Base-by-base conservation (phyloP, 1,140 invertebrate species). In the Drosophila nasuta region DNA sequence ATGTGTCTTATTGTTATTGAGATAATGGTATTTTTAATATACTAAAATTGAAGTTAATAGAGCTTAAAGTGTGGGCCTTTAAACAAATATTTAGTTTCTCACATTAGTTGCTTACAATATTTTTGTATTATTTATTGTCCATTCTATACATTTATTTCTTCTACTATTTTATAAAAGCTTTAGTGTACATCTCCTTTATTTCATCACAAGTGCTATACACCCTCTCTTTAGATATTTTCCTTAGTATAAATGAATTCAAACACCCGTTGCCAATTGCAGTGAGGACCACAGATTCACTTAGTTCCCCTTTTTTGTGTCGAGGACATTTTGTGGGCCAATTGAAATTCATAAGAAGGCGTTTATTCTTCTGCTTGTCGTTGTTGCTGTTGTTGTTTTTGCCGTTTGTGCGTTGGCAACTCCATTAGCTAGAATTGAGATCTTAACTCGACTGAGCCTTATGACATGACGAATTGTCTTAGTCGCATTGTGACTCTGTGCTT, bases 381-480 rank as follows among this genome's bases (percentile, higher is more conserved):
- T 73, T 38, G 8, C 10, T 63, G 25, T 52, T 5, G 46, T 13
- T 68, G 43, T n/a, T 13, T 35, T 10, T 54, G 11, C 45, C 5
- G 8, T 4, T 2, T 45, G 30, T 48, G 66, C 57, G 48, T 25
- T 45, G 45, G 33, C 48, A 65, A 54, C 77, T 78, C 83, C 83
- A 88, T 88, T 88, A 89, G 77, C 59, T 48, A 17, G 74, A 79
- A 89, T 88, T 81, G 80, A 87, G 77, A 77, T 71, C 62, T 87
- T 68, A 57, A 41, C 66, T 43, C 30, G n/a, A 20, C 64, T 70
- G 66, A 82, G 78, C 83, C 77, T 35, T 66, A 35, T 71, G 69
- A 88, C 82, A 87, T 89, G 85, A 89, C 85, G 86, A 81, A 89
- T 89, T 90, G 86, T 81, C 75, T 85, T 62, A 70, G 83, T 72